These are phyloP conservation scores for Typhlomys cinereus DNA, from an alignment of 2,113 vertebrate species.

Conservation along the genomic window DNA sequence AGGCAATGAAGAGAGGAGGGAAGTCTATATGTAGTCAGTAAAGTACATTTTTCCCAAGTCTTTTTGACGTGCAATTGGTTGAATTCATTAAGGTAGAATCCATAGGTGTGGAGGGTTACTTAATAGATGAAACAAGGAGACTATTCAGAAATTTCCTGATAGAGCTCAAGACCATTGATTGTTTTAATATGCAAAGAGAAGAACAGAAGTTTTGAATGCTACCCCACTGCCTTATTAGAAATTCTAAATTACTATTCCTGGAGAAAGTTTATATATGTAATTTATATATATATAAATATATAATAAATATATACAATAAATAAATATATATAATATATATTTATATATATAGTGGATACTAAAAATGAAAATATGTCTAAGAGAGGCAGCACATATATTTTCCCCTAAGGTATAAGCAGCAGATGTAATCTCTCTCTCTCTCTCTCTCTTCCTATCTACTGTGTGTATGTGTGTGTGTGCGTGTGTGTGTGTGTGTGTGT, in stretches of 20 bases:
- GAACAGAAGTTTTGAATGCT: slow-evolving; percentile 23
- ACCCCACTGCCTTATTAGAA: slow-evolving; percentile 33
- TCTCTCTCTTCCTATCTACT: no score
- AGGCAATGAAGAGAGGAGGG: background rate
- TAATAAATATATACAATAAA: no score
- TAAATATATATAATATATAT: no score
- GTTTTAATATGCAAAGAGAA: slow-evolving; percentile 17
- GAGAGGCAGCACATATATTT: slow-evolving; percentile 33
- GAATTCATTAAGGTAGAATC: background rate
- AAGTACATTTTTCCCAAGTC: background rate
- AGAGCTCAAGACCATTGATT: background rate
- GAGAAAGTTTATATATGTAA: background rate
- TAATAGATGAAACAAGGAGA: background rate
- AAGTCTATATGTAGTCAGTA: background rate
- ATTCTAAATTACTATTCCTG: slow-evolving; percentile 10
- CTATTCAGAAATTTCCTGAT: background rate
- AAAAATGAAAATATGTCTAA: slow-evolving; percentile 43
- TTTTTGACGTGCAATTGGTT: background rate
- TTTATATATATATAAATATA: no score
- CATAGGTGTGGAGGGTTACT: background rate
- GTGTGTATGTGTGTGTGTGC: no score
- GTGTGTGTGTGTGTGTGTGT: no score
- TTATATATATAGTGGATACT: slow-evolving; percentile 25
- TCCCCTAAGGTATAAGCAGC: slow-evolving; percentile 10
- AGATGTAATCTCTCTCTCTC: no score